A percentile compares a stretch with the other conserved stretches of the same genome.
phyloP scores from a whole-genome alignment of 2,888 invertebrate genomes.

The Ypsolopha scabrella region DNA sequence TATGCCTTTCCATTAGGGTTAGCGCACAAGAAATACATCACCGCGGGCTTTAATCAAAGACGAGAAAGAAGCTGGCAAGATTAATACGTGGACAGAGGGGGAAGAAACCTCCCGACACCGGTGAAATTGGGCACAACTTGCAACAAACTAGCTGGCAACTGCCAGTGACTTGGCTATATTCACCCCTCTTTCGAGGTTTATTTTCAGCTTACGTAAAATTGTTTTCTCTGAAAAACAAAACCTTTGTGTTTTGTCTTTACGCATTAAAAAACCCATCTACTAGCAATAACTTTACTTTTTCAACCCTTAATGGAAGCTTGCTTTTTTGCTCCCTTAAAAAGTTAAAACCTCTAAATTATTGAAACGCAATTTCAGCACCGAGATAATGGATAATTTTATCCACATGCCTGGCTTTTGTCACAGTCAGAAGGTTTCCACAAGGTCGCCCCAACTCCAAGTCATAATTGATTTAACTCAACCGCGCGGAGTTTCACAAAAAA shows the following conservation, averaged over 20 bases:
- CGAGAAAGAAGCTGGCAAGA: slow-evolving; percentile 51
- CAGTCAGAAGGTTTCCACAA: slow-evolving; percentile 12
- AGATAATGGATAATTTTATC: no score
- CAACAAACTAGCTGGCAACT: neutral
- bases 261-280: no score
- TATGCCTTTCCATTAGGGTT: slow-evolving; percentile 65
- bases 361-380: no score
- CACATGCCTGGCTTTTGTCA: no score
- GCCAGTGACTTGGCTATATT: slow-evolving; percentile 1
- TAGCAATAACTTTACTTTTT: no score
- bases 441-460: slow-evolving; percentile 23
- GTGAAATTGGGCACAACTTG: slow-evolving; percentile 27
- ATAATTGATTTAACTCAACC: slow-evolving; percentile 49
- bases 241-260: no score
- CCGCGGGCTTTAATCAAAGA: slow-evolving; percentile 61
- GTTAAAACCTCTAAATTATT: no score
- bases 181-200: neutral
- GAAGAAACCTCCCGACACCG: slow-evolving; percentile 16
- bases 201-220: no score
- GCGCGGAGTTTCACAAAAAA: slow-evolving; percentile 28
- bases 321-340: no score
- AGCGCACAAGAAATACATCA: slow-evolving; percentile 65
- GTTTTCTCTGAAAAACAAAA: no score
- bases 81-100: slow-evolving; percentile 55
- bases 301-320: no score